phyloP scores from a whole-genome alignment of 2,113 vertebrate species.

The Siniperca knerii region DNA sequence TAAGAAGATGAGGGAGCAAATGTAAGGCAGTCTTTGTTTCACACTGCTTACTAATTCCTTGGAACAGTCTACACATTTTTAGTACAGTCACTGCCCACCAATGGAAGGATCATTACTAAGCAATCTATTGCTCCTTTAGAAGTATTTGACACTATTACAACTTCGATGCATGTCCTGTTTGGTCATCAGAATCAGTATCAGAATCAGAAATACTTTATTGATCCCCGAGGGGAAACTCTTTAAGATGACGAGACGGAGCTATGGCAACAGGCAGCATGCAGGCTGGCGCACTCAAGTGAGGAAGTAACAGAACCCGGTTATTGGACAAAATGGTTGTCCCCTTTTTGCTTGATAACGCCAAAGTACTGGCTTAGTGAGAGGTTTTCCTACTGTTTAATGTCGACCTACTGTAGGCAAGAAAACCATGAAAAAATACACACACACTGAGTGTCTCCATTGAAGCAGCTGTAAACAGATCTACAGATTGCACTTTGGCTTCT shows the following conservation, averaged over 20 bases:
- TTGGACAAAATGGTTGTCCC: not conserved
- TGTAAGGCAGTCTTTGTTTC: constrained; percentile 81
- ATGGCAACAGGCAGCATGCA: no score
- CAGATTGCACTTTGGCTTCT: not conserved
- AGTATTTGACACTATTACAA: not conserved
- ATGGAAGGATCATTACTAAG: not conserved
- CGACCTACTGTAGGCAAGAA: not conserved
- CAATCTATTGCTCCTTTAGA: not conserved
- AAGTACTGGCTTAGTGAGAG: not conserved
- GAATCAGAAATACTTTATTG: no score
- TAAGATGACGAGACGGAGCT: no score
- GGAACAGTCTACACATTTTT: not conserved
- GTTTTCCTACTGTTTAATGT: not conserved
- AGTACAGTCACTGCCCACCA: not conserved
- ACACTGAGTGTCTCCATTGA: not conserved
- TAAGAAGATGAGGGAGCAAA: constrained; percentile 96
- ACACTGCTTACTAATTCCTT: not conserved
- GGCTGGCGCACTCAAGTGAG: no score
- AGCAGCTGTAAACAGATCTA: not conserved
- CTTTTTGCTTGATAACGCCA: not conserved
- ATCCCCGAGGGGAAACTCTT: no score
- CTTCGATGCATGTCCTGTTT: not conserved
- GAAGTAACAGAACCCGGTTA: not conserved
- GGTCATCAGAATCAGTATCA: not conserved
- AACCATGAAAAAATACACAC: not conserved